Conservation (phyloP, 92 coral and sea anemone genomes). For the Parazoanthus swiftii region DNA sequence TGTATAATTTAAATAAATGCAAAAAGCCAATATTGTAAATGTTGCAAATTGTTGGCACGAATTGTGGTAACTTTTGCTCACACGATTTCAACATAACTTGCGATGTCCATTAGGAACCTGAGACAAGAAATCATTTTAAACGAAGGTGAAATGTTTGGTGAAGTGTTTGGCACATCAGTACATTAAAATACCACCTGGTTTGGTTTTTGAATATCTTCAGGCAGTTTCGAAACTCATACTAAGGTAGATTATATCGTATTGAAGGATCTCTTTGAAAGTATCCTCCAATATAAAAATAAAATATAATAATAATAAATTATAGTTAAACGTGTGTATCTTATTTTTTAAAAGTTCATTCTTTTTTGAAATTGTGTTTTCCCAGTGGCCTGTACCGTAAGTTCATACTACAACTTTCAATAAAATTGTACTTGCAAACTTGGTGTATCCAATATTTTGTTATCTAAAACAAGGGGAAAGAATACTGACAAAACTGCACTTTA, state of each 20-base stretch:
- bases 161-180: neutral
- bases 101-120: neutral
- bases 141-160: neutral
- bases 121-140: conserved; percentile 1
- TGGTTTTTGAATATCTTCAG: neutral
- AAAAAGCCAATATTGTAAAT: neutral
- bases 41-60: neutral
- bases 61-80: neutral
- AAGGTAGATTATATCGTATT: neutral
- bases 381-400: no score
- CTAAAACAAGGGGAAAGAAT: neutral
- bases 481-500: no score
- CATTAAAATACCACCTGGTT: neutral
- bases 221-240: neutral
- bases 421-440: neutral
- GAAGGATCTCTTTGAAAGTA: neutral
- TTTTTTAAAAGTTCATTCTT: no score
- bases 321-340: no score
- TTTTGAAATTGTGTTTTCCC: no score
- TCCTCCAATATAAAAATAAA: no score
- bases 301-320: no score
- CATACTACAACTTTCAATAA: neutral
- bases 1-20: neutral
- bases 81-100: neutral
- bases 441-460: neutral